Evolutionary conservation across 92 coral and sea anemone species (phyloP).

Genomic region (Heliopora coerulea): DNA sequence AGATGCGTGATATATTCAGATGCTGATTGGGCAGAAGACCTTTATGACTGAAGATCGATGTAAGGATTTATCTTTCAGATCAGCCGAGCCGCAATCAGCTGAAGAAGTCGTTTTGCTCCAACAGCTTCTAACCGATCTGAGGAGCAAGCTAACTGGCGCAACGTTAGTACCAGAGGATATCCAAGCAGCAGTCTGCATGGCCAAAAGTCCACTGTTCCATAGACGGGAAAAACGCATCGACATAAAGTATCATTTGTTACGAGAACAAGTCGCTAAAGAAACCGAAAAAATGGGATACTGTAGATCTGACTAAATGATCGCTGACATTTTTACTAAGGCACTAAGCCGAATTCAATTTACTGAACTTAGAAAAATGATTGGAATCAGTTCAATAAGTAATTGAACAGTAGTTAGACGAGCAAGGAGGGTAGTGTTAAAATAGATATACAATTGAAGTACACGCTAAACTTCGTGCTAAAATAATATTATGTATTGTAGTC

Average conservation of each 20-base stretch:
- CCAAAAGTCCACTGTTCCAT: slow-evolving; percentile 56
- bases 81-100: slow-evolving; percentile 56
- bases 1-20: slow-evolving; percentile 56
- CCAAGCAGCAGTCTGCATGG: slow-evolving; percentile 52
- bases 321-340: slow-evolving; percentile 62
- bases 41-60: slow-evolving; percentile 55
- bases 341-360: slow-evolving; percentile 39
- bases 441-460: too few species aligned
- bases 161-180: slow-evolving; percentile 50
- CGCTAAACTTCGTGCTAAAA: too few species aligned
- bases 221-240: slow-evolving; percentile 56
- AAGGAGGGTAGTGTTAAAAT: slow-evolving; percentile 8
- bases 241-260: slow-evolving; percentile 55
- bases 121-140: slow-evolving; percentile 52
- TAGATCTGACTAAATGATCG: slow-evolving; percentile 50
- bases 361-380: slow-evolving; percentile 47
- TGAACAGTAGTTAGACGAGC: slow-evolving; percentile 1
- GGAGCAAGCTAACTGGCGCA: slow-evolving; percentile 12
- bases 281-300: slow-evolving; percentile 32
- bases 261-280: slow-evolving; percentile 53
- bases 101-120: slow-evolving; percentile 63
- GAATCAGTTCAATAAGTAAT: slow-evolving; percentile 28
- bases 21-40: slow-evolving; percentile 63
- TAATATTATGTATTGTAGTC: too few species aligned
- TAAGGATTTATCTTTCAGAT: slow-evolving; percentile 57